Conservation (phyloP, 2,888 invertebrate genomes). For the Lepidochitona cinerea region DNA sequence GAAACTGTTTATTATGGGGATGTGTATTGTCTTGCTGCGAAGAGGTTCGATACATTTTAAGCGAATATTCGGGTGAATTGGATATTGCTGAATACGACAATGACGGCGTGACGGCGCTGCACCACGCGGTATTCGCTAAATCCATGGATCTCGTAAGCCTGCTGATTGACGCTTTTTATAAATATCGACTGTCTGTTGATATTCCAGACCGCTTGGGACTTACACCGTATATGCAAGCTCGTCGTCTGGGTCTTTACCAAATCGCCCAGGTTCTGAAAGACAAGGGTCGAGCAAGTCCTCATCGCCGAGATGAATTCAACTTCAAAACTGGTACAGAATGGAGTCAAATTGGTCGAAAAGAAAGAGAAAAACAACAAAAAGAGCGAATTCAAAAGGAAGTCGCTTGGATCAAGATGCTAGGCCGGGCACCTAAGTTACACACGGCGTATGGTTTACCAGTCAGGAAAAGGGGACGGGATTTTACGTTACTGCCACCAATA, state of each 20-base stretch:
- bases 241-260: conserved; percentile 49
- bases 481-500: not conserved
- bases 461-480: no score
- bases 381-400: conserved; percentile 15
- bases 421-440: not conserved
- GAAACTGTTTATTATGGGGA: conserved; percentile 57
- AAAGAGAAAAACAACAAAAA: conserved; percentile 38
- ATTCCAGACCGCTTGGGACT: conserved; percentile 56
- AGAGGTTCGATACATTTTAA: conserved; percentile 46
- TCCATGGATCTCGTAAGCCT: conserved; percentile 41
- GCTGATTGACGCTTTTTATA: conserved; percentile 47
- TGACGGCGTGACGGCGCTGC: conserved; percentile 58
- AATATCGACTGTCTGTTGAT: conserved; percentile 58
- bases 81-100: conserved; percentile 52
- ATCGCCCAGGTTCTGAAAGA: conserved; percentile 46
- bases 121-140: conserved; percentile 56
- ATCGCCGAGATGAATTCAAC: conserved; percentile 42
- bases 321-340: conserved; percentile 55
- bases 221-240: conserved; percentile 62
- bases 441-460: not conserved
- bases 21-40: conserved; percentile 43
- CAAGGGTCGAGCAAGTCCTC: conserved; percentile 47
- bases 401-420: conserved; percentile 16
- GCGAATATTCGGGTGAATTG: conserved; percentile 54
- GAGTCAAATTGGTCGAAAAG: conserved; percentile 52